Evolutionary conservation across 2,888 invertebrate species (phyloP), one percentile per base, ranked within the genome.

Genomic region (Hipparchia semele): DNA sequence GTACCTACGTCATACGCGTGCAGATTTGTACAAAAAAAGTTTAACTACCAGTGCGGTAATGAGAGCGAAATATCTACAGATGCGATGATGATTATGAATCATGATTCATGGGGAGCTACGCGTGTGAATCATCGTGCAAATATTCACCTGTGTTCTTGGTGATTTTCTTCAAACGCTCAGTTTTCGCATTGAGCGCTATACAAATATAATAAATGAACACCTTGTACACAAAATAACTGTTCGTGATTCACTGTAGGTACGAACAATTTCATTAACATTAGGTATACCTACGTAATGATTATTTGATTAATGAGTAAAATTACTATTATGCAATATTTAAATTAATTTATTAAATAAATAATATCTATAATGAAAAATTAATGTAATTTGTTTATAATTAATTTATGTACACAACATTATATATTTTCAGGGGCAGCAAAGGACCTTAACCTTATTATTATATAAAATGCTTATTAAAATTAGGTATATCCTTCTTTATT

Each of bases 211-310:
- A n/a, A 6, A 45, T 61, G 68, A 61, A 69, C 53, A 75, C 68
- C 76, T 75, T 77, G 70, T 79, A 79, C 62, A 73, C 79, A 77
- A 77, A 60, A 75, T 83, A 82, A 83, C 82, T 66, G 71, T 68
- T 62, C n/a, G 39, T 75, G 74, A 75, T 72, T 77, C 71, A 77
- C 70, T 59, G 33, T 51, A 51, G n/a, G 4, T 33, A 39, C 12
- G 23, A n/a, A 58, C 23, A 23, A 13, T 1, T 23, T 13, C 66
- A 13, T 70, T 65, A 49, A 71, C 62, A 49, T 64, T 71, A 33
- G n/a, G 13, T 13, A 53, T 53, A 13, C 9, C 23, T 23, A n/a
- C 13, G 10, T 51, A 53, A 59, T 65, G 3, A 2, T 62, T 54
- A 9, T 69, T 69, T 74, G 70, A 60, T 68, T 59, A 49, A 68